Evolutionary conservation across 2,113 vertebrate genomes (phyloP).

Genomic region (Platycercus adscitus): DNA sequence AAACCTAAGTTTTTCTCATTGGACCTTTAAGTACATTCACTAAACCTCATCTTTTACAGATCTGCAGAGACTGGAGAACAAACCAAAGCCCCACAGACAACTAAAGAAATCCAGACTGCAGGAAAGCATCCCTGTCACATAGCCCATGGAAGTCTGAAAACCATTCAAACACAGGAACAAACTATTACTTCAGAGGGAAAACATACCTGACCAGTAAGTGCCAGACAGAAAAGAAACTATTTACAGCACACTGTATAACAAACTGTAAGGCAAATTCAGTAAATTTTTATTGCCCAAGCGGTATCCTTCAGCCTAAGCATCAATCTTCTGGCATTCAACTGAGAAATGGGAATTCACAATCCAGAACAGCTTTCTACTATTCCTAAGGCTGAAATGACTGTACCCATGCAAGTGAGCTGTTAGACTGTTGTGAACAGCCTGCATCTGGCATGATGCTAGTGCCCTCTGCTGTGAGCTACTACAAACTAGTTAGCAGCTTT

Average conservation of each 20-base stretch:
- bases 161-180: neutral
- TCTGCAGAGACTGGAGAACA: neutral
- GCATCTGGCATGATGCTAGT: neutral
- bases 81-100: neutral
- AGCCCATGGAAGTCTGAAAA: neutral
- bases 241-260: neutral
- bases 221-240: neutral
- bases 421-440: neutral
- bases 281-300: neutral
- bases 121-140: neutral
- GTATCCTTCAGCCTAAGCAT: neutral
- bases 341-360: neutral
- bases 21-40: neutral
- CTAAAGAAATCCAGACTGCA: neutral
- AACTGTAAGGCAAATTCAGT: neutral
- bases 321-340: neutral
- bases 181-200: neutral
- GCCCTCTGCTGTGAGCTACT: slow-evolving; percentile 34
- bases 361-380: neutral
- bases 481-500: neutral
- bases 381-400: neutral
- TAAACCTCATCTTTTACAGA: neutral
- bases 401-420: neutral
- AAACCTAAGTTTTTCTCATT: neutral
- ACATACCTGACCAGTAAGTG: neutral